Percentiles rank a stretch among this genome's conserved stretches.
Evolutionary conservation across 2,797 vertebrate genomes (phyloP).

Genomic region (Rhinatrema bivittatum): DNA sequence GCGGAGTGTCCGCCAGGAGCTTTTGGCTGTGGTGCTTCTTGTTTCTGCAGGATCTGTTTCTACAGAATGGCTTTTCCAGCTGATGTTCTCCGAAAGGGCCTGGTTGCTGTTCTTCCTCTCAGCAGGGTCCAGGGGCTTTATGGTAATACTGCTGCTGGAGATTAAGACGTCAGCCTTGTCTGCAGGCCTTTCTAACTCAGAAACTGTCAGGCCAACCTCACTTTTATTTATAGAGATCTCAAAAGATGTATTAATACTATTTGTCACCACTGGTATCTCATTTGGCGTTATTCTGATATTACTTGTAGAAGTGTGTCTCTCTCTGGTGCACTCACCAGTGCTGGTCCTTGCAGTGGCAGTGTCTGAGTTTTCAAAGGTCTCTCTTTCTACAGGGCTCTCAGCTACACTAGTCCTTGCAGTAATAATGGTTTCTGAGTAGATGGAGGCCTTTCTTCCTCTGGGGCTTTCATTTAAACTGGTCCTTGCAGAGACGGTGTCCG

Average conservation of each 20-base stretch:
- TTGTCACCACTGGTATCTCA: conserved; percentile 53
- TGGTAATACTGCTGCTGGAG: conserved; percentile 67
- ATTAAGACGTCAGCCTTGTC: conserved; percentile 60
- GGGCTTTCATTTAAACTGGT: too few relatives aligned
- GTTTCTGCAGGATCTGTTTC: conserved; percentile 56
- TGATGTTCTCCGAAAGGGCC: conserved; percentile 56
- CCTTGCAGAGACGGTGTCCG: too few relatives aligned
- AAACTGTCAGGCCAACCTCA: conserved; percentile 63
- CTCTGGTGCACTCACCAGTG: too few relatives aligned
- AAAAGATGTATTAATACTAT: conserved; percentile 67
- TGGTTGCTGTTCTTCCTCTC: conserved; percentile 53
- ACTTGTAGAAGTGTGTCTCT: too few relatives aligned
- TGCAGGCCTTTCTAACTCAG: conserved; percentile 46
- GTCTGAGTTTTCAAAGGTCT: too few relatives aligned
- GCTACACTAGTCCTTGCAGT: too few relatives aligned
- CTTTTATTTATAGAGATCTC: conserved; percentile 84
- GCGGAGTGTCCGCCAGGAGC: conserved; percentile 72
- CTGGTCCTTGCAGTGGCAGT: too few relatives aligned
- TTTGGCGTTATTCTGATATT: conserved; percentile 75
- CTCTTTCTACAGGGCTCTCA: too few relatives aligned
- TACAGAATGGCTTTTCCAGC: conserved; percentile 62
- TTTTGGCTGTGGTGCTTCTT: conserved; percentile 74
- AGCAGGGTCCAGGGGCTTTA: conserved; percentile 54
- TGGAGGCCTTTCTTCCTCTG: too few relatives aligned
- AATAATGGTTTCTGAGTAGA: too few relatives aligned